phyloP scores from a whole-genome alignment of 2,888 invertebrate species.

The Lepidonotus clava region DNA sequence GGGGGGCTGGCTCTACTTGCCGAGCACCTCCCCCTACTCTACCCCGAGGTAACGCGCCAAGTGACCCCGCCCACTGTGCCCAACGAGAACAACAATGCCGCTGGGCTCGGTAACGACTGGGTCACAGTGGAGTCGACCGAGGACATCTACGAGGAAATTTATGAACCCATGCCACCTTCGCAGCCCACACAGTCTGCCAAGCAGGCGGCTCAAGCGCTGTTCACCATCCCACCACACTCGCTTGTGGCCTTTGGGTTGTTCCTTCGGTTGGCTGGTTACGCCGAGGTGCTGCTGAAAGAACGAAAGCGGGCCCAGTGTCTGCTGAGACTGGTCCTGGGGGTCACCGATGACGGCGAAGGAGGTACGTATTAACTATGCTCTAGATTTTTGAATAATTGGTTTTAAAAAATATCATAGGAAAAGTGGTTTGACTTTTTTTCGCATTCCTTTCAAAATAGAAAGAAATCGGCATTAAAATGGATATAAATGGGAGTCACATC shows the following conservation, averaged over 20 bases:
- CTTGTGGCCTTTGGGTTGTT: slow-evolving; percentile 94
- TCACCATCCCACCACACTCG: slow-evolving; percentile 88
- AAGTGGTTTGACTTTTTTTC: not conserved
- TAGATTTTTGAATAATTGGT: too few relatives aligned
- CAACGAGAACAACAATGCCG: slow-evolving; percentile 47
- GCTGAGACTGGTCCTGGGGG: slow-evolving; percentile 91
- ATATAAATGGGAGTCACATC: too few relatives aligned
- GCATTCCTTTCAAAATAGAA: not conserved
- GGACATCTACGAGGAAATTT: slow-evolving; percentile 82
- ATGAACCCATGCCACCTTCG: slow-evolving; percentile 61
- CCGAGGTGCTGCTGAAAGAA: slow-evolving; percentile 92
- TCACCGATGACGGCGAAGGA: slow-evolving; percentile 95
- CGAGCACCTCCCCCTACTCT: slow-evolving; percentile 92
- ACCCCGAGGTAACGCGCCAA: slow-evolving; percentile 87
- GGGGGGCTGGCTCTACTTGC: slow-evolving; percentile 94
- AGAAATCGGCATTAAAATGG: too few relatives aligned
- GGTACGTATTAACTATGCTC: slow-evolving; percentile 82
- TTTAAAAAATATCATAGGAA: too few relatives aligned
- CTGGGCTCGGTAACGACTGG: slow-evolving; percentile 75
- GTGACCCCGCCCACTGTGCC: slow-evolving; percentile 57
- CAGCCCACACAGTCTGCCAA: slow-evolving; percentile 51
- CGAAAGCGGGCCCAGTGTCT: slow-evolving; percentile 90
- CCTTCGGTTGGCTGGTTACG: slow-evolving; percentile 93
- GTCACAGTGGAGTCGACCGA: slow-evolving; percentile 84
- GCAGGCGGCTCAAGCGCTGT: slow-evolving; percentile 55